These are phyloP conservation scores for Odontocolon sp. DNA, from an alignment of 2,888 invertebrate species.

Conservation along the genomic window DNA sequence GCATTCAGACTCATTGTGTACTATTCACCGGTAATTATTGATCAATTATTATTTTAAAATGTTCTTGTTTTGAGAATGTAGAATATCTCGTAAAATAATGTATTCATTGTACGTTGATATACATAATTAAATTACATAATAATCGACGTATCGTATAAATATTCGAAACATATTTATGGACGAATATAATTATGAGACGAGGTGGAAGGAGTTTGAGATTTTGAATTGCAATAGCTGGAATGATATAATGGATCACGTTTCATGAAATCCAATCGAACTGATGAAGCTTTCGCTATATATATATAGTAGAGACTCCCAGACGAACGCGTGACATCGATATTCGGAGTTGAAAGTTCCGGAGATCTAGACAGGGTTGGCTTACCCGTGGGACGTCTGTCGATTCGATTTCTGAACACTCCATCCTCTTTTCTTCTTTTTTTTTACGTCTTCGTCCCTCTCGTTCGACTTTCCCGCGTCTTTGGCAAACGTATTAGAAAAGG, in stretches of 20 bases:
- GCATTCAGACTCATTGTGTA: not conserved
- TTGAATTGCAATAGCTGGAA: constrained; percentile 7
- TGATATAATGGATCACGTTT: constrained; percentile 35
- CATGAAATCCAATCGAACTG: not conserved
- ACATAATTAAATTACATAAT: too few relatives aligned
- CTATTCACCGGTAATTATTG: not conserved
- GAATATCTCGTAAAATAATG: not conserved
- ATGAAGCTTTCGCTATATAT: not conserved
- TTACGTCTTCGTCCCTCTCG: not conserved
- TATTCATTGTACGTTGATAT: too few relatives aligned
- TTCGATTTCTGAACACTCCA: not conserved
- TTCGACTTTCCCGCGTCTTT: constrained; percentile 1
- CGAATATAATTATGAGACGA: not conserved
- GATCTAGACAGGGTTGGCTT: not conserved
- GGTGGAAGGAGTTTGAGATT: not conserved
- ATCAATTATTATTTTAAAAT: not conserved
- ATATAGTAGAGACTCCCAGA: not conserved
- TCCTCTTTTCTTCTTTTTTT: not conserved
- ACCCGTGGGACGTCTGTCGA: constrained; percentile 19
- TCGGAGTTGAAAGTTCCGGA: constrained; percentile 1
- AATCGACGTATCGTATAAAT: too few relatives aligned
- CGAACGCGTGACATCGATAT: constrained; percentile 12
- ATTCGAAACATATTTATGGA: not conserved
- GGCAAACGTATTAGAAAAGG: too few relatives aligned
- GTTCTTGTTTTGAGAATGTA: not conserved